Conservation (phyloP, 2,113 vertebrate species). For the Halcyon malimbica region DNA sequence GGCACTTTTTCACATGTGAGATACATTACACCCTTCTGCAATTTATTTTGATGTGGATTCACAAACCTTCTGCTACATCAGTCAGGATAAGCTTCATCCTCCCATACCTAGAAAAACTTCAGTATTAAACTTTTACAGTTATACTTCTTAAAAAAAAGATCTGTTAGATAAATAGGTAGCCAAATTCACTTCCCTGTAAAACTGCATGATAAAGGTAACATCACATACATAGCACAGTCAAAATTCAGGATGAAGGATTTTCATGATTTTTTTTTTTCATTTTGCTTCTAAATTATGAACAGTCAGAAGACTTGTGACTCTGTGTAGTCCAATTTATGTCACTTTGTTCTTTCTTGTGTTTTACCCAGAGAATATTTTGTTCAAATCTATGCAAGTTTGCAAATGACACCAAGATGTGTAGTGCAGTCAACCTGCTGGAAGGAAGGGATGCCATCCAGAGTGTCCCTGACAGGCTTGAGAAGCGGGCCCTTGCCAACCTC, state of each 20-base stretch:
- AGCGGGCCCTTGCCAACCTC: no score
- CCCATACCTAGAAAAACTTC: background rate
- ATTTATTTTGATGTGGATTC: background rate
- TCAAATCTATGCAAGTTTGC: background rate
- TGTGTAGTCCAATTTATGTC: background rate
- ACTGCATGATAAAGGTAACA: background rate
- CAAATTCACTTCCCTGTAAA: background rate
- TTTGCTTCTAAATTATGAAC: background rate
- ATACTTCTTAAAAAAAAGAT: background rate
- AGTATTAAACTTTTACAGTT: background rate
- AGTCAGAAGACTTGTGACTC: background rate
- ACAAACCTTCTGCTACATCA: background rate
- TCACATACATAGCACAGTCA: background rate
- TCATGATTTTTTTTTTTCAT: fast-evolving
- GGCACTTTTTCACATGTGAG: background rate
- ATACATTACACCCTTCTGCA: background rate
- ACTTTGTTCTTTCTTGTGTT: background rate
- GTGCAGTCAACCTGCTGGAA: no score
- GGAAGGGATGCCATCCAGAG: no score
- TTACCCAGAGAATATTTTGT: background rate
- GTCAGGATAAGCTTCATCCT: background rate
- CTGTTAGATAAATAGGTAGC: fast-evolving
- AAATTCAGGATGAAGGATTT: background rate
- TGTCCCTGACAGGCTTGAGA: no score
- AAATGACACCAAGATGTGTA: no score